Percentiles rank a stretch among this genome's conserved stretches.
These are phyloP conservation scores for Labroides dimidiatus DNA, from an alignment of 2,797 vertebrate genomes.

Conservation along the genomic window DNA sequence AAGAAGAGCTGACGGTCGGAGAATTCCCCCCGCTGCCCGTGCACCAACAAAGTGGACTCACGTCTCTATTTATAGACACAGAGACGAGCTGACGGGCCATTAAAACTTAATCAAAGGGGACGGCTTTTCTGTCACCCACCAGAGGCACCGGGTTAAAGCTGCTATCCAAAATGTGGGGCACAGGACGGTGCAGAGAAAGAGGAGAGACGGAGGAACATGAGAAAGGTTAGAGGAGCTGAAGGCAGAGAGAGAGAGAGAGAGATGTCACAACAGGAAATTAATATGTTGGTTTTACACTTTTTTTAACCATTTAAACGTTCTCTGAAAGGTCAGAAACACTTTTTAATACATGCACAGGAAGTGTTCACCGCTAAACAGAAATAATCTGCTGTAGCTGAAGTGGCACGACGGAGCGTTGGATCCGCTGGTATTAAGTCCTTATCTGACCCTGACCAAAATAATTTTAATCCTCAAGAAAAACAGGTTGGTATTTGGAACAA, in stretches of 20 bases:
- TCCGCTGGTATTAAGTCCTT: no score
- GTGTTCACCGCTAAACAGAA: no score
- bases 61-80: slow-evolving; percentile 66
- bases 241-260: neutral
- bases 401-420: no score
- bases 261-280: no score
- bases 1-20: slow-evolving; percentile 11
- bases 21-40: slow-evolving; percentile 12
- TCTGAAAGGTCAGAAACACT: no score
- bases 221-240: neutral
- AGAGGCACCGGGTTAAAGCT: neutral
- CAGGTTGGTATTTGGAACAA: no score
- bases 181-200: neutral
- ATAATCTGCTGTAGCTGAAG: no score
- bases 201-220: neutral
- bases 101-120: slow-evolving; percentile 66
- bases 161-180: neutral
- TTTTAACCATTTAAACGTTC: no score
- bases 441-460: no score
- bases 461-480: no score
- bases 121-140: slow-evolving; percentile 39
- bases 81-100: slow-evolving; percentile 36
- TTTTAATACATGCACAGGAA: no score
- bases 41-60: slow-evolving; percentile 35
- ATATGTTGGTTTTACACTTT: no score